These are phyloP conservation scores for Rana temporaria DNA, from an alignment of 2,113 vertebrate genomes.

Conservation along the genomic window DNA sequence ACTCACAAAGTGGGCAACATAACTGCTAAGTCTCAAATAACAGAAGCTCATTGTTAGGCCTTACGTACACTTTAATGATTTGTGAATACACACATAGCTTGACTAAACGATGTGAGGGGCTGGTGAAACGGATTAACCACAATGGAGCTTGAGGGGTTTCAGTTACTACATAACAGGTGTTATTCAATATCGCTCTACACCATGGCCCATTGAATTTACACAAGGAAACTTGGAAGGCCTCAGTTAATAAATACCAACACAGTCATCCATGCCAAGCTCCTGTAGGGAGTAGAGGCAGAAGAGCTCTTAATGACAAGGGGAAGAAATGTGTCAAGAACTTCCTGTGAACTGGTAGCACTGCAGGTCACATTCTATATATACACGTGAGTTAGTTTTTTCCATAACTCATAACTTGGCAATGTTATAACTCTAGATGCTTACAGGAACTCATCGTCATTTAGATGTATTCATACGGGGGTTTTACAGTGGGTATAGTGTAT, in stretches of 20 bases:
- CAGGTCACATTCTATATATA: background rate
- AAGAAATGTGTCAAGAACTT: constrained; percentile 29
- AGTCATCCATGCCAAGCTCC: background rate
- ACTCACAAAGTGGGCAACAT: too few species aligned
- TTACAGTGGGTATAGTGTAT: too few species aligned
- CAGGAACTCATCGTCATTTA: too few species aligned
- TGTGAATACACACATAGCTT: too few species aligned
- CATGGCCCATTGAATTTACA: background rate
- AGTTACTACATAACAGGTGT: background rate
- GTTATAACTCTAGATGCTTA: background rate
- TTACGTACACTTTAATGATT: too few species aligned
- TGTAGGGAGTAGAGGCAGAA: background rate
- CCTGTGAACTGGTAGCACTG: constrained; percentile 10
- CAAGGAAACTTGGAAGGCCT: background rate
- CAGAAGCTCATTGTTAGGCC: too few species aligned
- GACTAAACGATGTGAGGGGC: too few species aligned
- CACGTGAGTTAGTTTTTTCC: background rate
- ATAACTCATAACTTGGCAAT: background rate
- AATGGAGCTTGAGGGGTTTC: background rate
- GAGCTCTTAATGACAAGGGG: background rate
- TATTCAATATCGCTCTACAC: background rate
- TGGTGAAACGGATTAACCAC: too few species aligned
- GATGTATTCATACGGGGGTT: too few species aligned
- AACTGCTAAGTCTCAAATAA: too few species aligned
- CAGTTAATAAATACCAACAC: constrained; percentile 16